Percentiles rank a stretch among this genome's conserved stretches.
phyloP scores from a whole-genome alignment of 2,113 vertebrate species.

The Anhinga rufa region DNA sequence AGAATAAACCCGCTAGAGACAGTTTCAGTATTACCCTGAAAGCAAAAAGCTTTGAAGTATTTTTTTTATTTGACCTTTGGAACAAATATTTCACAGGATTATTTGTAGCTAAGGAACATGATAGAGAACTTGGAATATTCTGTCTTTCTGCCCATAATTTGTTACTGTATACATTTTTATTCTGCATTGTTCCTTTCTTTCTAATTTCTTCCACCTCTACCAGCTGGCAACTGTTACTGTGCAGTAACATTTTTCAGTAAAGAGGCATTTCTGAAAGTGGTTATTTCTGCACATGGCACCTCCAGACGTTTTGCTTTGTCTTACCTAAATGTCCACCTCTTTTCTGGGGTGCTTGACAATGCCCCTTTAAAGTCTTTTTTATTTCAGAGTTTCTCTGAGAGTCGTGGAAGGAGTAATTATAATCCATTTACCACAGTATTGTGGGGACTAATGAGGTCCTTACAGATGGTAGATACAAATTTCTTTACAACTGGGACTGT shows the following conservation, averaged over 20 bases:
- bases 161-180: not conserved
- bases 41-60: not conserved
- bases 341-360: not conserved
- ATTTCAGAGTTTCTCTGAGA: not conserved
- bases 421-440: not conserved
- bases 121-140: not conserved
- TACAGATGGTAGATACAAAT: not conserved
- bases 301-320: not conserved
- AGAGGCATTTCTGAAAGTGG: not conserved
- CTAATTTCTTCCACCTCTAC: not conserved
- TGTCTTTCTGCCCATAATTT: not conserved
- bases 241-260: not conserved
- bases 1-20: not conserved
- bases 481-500: not conserved
- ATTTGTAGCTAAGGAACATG: slow-evolving; percentile 26
- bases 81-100: slow-evolving; percentile 47
- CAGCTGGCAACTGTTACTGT: not conserved
- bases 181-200: not conserved
- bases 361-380: not conserved
- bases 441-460: not conserved
- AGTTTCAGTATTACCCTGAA: not conserved
- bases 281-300: not conserved
- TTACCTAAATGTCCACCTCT: not conserved
- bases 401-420: not conserved
- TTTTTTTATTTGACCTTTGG: slow-evolving; percentile 1